Base-by-base conservation (phyloP, 2,113 vertebrate species). In the Pseudopodoces humilis region DNA sequence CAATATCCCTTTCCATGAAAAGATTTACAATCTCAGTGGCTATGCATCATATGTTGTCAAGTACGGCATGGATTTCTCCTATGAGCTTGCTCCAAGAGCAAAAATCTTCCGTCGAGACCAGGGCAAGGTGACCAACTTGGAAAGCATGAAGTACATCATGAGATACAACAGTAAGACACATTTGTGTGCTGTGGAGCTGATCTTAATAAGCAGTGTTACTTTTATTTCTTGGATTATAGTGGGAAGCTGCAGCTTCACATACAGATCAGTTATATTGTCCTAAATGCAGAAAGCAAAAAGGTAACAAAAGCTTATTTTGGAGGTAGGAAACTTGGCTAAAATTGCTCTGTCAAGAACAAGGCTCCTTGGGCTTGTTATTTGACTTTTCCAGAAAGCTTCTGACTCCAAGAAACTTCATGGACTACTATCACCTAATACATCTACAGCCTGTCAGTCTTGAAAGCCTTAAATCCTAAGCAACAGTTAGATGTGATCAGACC, bases 31-130 rank as follows among this genome's bases (percentile, higher is more conserved):
- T 91, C 97, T 97, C 96, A 99, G 99, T 63, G 99, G 99, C 15
- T 99, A 99, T 58, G 91, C 90, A 0, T 92, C 96, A 30, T 97
- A 99, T 3, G 98, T 98, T 88, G 69, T 95, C 90, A 98, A 97
- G 83, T 97, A 98, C 0, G 98, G 99, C 28, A 96, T 98, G 93
- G 98, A 99, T 70, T 99, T 98, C 93, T 99, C 98, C 46, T 99
- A 99, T 0, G 98, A 99, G 62, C 97, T 99, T 83, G 98, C 98
- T 92, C 98, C 99, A 35, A 96, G 99, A 94, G 99, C 99, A 95
- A 99, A 99, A 97, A 99, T 99, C 97, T 99, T 99, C 86, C 98
- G 98, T 79, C 98, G 99, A 65, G 99, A 99, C 95, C 98, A 99
- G 91, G 98, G 98, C 69, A 98, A 93, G 56, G 98, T 99, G 94